Percentiles rank a stretch among this genome's conserved stretches.
These are phyloP conservation scores for Lutraria lutraria DNA, from an alignment of 2,888 invertebrate species.

Conservation along the genomic window DNA sequence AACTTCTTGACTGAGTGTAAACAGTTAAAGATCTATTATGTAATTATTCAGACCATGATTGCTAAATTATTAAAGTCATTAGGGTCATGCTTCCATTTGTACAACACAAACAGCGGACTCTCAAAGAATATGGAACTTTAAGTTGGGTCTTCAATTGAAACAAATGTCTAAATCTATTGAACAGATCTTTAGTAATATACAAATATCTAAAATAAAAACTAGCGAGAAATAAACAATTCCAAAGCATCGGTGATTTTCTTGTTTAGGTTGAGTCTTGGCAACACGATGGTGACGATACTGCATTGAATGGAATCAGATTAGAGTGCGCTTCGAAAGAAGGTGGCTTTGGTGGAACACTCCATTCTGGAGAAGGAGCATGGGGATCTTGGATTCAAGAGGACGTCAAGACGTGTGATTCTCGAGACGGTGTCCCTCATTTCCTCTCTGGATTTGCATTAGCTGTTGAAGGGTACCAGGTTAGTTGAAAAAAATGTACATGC, in stretches of 20 bases:
- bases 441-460: conserved; percentile 14
- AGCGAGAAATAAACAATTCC: too few relatives aligned
- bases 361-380: conserved; percentile 20
- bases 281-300: conserved; percentile 24
- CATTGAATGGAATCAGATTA: neutral
- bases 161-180: too few relatives aligned
- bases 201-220: too few relatives aligned
- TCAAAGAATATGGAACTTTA: too few relatives aligned
- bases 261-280: neutral
- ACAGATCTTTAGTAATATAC: too few relatives aligned
- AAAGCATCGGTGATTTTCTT: neutral
- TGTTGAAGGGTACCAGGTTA: conserved; percentile 29
- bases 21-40: too few relatives aligned
- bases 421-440: neutral
- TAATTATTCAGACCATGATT: too few relatives aligned
- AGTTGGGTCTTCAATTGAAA: too few relatives aligned
- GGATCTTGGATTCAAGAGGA: neutral
- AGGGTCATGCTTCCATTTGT: too few relatives aligned
- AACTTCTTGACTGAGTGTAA: too few relatives aligned
- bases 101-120: too few relatives aligned
- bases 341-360: neutral
- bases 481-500: neutral
- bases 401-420: neutral
- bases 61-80: too few relatives aligned
- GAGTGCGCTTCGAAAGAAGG: neutral